Evolutionary conservation across 2,113 vertebrate species (phyloP).

Genomic region (Dermatemys mawii): DNA sequence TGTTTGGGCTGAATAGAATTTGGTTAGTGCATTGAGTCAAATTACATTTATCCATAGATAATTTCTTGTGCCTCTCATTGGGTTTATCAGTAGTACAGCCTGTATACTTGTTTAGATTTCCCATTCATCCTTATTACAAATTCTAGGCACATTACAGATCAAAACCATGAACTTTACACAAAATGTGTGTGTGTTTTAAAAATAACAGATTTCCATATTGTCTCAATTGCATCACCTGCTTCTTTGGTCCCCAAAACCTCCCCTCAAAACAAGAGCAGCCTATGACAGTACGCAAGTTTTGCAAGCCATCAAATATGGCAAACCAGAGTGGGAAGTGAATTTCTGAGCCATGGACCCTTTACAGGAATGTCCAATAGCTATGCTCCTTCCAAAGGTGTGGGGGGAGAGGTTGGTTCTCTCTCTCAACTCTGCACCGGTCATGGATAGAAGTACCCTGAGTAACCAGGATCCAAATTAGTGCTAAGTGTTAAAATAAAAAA

Average conservation of each 20-base stretch:
- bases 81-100: background rate
- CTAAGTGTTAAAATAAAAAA: background rate
- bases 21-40: background rate
- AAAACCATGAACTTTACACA: background rate
- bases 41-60: background rate
- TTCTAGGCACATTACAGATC: background rate
- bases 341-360: background rate
- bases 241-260: background rate
- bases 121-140: background rate
- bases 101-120: background rate
- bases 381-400: background rate
- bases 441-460: background rate
- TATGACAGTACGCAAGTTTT: background rate
- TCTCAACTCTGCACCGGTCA: background rate
- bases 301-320: background rate
- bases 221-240: background rate
- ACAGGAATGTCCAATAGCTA: background rate
- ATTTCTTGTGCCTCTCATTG: background rate
- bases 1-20: background rate
- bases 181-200: background rate
- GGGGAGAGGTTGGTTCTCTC: no score
- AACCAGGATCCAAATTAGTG: background rate
- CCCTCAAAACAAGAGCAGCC: background rate
- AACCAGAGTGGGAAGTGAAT: background rate
- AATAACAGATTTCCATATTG: background rate